Percentiles rank a stretch among this genome's conserved stretches.
Evolutionary conservation across 2,113 vertebrate genomes (phyloP).

Genomic region (Ageneiosus marmoratus): DNA sequence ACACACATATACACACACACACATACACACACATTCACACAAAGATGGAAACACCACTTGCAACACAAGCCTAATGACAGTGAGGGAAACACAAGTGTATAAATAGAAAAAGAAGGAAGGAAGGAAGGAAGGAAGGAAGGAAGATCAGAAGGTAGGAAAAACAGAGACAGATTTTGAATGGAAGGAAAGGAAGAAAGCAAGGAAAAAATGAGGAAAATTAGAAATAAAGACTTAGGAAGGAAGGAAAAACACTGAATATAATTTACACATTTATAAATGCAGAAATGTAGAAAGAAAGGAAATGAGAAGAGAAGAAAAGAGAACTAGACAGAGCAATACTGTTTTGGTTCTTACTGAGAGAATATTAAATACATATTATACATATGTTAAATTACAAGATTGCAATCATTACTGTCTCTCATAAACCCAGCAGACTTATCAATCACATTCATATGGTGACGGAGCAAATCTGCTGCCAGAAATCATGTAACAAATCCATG

Average conservation of each 20-base stretch:
- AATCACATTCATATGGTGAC: conserved; percentile 18
- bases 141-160: not conserved
- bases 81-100: conserved; percentile 43
- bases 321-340: no score
- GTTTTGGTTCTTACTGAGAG: no score
- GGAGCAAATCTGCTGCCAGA: conserved; percentile 8
- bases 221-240: not conserved
- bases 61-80: conserved; percentile 58
- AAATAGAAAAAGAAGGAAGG: conserved; percentile 24
- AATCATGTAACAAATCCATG: conserved; percentile 10
- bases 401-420: conserved; percentile 5
- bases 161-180: not conserved
- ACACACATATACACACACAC: no score
- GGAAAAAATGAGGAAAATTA: not conserved
- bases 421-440: conserved; percentile 22
- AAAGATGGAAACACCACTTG: conserved; percentile 46
- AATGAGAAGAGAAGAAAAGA: not conserved
- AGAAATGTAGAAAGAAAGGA: not conserved
- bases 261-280: not conserved
- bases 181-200: not conserved
- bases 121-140: not conserved
- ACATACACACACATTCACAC: no score
- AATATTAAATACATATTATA: not conserved
- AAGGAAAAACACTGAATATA: not conserved
- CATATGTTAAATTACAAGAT: conserved; percentile 14